Evolutionary conservation across 2,888 invertebrate genomes (phyloP), one percentile per base, ranked within the genome.

Genomic region (Dichetophora obliterata): DNA sequence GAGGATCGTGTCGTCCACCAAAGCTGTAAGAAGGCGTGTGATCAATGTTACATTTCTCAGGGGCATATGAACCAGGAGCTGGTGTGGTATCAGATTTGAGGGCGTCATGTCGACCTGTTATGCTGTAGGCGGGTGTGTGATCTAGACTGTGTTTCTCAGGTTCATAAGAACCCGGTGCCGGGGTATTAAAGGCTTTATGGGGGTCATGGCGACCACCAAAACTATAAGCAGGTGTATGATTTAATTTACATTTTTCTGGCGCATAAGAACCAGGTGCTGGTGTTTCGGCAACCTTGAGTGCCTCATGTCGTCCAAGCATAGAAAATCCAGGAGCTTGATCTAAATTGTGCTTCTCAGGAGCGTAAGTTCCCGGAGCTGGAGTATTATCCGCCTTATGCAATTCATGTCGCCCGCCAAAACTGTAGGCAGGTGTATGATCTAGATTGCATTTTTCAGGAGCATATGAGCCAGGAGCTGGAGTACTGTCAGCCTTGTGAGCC

Each of bases 361-460:
- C 73, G 85, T 93, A 93, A n/a, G 91, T 90, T 75, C 92, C 92
- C 31, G 93, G 93, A 84, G 92, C 93, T 81, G 94, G 94, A 16
- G 90, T 84, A 50, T 82, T 31, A 74, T 71, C 75, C 27, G 77
- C 61, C 81, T 91, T 90, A 31, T 91, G 90, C 24, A 87, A 82
- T 34, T 91, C 83, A 34, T 82, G 80, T 0, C 80, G 79, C 0
- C 82, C 78, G 0, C 81, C 84, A 83, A 93, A 92, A 50, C 90
- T 90, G 81, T 90, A 92, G 75, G 90, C 89, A 4, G 92, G 91
- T 11, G 90, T 86, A 66, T 89, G 86, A 82, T 91, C 90, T 31
- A 90, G 81, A 31, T 89, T 89, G n/a, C 87, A 82, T 80, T 90
- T 90, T 82, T 91, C 91, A 2, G 91, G 88, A 70, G 84, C 24